Percentiles rank a stretch among this genome's conserved stretches.
phyloP scores from a whole-genome alignment of 2,888 invertebrate species.

The Cheilosia vernalis region DNA sequence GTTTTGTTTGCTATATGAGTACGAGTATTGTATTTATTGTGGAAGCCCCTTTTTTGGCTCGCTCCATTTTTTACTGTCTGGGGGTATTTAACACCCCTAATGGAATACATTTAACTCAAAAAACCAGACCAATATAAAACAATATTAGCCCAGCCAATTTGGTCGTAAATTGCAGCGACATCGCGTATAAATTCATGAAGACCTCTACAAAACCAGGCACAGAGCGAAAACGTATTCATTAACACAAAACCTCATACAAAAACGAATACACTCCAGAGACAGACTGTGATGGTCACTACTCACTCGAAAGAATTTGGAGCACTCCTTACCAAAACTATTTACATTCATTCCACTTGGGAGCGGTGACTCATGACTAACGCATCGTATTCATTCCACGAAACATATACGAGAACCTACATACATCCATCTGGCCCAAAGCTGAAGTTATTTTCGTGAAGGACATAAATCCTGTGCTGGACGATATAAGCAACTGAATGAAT shows the following conservation, averaged over 20 bases:
- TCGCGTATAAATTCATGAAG: conserved; percentile 61
- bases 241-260: conserved; percentile 1
- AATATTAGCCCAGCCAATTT: conserved; percentile 36
- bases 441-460: conserved; percentile 30
- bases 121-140: too few species aligned
- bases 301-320: conserved; percentile 31
- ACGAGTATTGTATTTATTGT: too few species aligned
- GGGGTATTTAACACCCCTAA: too few species aligned
- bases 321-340: conserved; percentile 3
- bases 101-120: not conserved
- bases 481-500: conserved; percentile 63
- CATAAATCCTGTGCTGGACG: conserved; percentile 49
- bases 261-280: not conserved
- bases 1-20: too few species aligned
- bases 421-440: not conserved
- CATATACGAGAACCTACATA: conserved; percentile 3
- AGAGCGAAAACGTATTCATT: conserved; percentile 62
- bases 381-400: conserved; percentile 9
- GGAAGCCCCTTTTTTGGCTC: too few species aligned
- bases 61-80: too few species aligned
- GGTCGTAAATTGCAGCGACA: conserved; percentile 49
- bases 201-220: conserved; percentile 15
- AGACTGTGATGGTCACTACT: conserved; percentile 6
- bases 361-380: conserved; percentile 37
- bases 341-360: conserved; percentile 13